These are phyloP conservation scores for Drosophila imparisetae DNA, from an alignment of 2,888 invertebrate genomes.

Conservation along the genomic window DNA sequence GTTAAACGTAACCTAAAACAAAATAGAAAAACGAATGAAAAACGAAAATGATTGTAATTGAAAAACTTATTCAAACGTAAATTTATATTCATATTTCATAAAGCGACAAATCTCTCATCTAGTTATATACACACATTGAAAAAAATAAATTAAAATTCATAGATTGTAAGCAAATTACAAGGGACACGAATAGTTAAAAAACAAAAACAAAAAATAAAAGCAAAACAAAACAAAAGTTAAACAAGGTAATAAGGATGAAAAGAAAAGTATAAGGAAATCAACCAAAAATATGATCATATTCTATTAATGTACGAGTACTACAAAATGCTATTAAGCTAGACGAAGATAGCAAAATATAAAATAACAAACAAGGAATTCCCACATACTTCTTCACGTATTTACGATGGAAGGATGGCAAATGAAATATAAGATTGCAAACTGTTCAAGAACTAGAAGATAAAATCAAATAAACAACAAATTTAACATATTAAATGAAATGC, in stretches of 20 bases:
- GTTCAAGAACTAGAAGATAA: conserved; percentile 72
- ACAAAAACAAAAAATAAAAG: conserved; percentile 1
- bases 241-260: conserved; percentile 31
- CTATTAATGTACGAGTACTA: conserved; percentile 32
- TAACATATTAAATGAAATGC: conserved; percentile 38
- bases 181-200: conserved; percentile 58
- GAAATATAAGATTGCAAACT: conserved; percentile 49
- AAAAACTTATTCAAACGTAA: conserved; percentile 65
- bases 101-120: conserved; percentile 51
- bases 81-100: conserved; percentile 66
- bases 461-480: conserved; percentile 70
- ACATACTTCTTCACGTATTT: conserved; percentile 38
- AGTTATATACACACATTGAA: conserved; percentile 43
- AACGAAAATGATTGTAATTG: conserved; percentile 37
- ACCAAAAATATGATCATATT: conserved; percentile 37
- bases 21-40: conserved; percentile 44
- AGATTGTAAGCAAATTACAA: conserved; percentile 72
- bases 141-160: conserved; percentile 55
- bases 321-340: conserved; percentile 8
- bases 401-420: conserved; percentile 22
- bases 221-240: conserved; percentile 14
- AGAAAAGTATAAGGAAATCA: conserved; percentile 17
- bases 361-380: conserved; percentile 58
- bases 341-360: conserved; percentile 19
- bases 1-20: conserved; percentile 83